phyloP scores from a whole-genome alignment of 2,888 invertebrate species.

The Lymantria dispar region DNA sequence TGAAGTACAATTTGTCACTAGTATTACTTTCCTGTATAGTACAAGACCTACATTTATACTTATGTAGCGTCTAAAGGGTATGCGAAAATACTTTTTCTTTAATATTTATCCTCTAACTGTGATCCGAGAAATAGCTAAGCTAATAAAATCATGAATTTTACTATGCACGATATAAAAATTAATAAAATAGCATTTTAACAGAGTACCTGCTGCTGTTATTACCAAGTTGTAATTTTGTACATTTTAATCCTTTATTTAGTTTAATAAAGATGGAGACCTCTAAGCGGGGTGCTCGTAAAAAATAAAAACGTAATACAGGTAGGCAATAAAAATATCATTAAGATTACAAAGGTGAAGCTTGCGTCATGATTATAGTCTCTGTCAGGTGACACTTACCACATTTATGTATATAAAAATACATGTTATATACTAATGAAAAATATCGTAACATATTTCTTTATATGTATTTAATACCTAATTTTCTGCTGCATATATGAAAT shows the following conservation, averaged over 20 bases:
- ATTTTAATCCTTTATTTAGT: constrained; percentile 45
- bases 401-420: constrained; percentile 31
- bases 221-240: constrained; percentile 15
- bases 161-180: background rate
- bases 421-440: constrained; percentile 35
- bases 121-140: too few species aligned
- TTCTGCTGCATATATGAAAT: too few species aligned
- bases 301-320: constrained; percentile 60
- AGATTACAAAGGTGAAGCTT: constrained; percentile 59
- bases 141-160: background rate
- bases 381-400: constrained; percentile 37
- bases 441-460: constrained; percentile 3
- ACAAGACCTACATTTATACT: too few species aligned
- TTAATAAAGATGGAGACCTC: constrained; percentile 27
- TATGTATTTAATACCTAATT: background rate
- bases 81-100: too few species aligned
- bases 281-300: constrained; percentile 50
- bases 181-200: background rate
- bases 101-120: too few species aligned
- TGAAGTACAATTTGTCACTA: too few species aligned
- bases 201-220: background rate
- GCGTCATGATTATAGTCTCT: constrained; percentile 34
- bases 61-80: too few species aligned
- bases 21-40: too few species aligned
- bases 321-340: constrained; percentile 62